A percentile compares a stretch with the other conserved stretches of the same genome.
These are phyloP conservation scores for Epistrophella euchroma DNA, from an alignment of 2,888 invertebrate species.

Conservation along the genomic window DNA sequence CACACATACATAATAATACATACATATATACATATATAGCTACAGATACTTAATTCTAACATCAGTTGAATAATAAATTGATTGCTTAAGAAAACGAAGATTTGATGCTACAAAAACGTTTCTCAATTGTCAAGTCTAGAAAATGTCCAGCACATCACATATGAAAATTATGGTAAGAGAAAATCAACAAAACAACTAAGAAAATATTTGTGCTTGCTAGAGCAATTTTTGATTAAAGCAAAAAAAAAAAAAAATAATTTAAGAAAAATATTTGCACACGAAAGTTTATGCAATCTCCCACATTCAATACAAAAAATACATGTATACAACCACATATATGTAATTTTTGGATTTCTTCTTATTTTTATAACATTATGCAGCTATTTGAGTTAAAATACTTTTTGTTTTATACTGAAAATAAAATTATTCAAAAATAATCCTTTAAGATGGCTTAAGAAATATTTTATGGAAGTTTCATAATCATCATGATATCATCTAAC, in stretches of 20 bases:
- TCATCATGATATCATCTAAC: too few relatives aligned
- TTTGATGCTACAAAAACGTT: slow-evolving; percentile 20
- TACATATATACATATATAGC: too few relatives aligned
- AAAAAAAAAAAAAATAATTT: not conserved
- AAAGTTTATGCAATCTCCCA: not conserved
- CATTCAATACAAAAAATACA: not conserved
- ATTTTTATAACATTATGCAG: too few relatives aligned
- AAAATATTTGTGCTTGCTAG: slow-evolving; percentile 52
- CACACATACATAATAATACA: too few relatives aligned
- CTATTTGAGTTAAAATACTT: too few relatives aligned
- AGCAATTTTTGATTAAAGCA: slow-evolving; percentile 13
- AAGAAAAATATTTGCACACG: not conserved
- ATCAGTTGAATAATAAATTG: slow-evolving; percentile 62
- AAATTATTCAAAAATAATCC: too few relatives aligned
- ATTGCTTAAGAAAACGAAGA: slow-evolving; percentile 59
- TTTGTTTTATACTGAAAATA: too few relatives aligned
- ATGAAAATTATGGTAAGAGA: slow-evolving; percentile 58
- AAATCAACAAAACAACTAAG: slow-evolving; percentile 60
- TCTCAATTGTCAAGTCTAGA: slow-evolving; percentile 50
- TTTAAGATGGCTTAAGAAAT: too few relatives aligned
- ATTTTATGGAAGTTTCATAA: too few relatives aligned
- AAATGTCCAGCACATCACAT: slow-evolving; percentile 12
- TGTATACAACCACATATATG: too few relatives aligned
- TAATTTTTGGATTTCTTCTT: too few relatives aligned
- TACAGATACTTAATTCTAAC: not conserved